These are phyloP conservation scores for Enteromius viviparus DNA, from an alignment of 2,797 vertebrate genomes.

Conservation along the genomic window DNA sequence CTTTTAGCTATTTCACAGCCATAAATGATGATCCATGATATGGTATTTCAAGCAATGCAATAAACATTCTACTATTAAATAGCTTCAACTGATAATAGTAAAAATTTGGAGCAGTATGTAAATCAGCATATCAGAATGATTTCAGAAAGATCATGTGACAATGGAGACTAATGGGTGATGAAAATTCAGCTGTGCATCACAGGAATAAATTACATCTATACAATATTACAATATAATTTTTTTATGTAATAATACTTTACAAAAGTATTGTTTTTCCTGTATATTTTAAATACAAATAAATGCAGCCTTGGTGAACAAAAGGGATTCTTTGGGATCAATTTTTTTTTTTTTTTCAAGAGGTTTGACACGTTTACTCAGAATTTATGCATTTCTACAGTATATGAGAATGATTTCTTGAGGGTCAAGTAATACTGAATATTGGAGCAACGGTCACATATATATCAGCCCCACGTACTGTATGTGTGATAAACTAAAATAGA, in stretches of 20 bases:
- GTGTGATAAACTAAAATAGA: neutral
- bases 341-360: too few species aligned
- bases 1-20: neutral
- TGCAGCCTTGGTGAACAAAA: neutral
- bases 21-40: neutral
- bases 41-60: neutral
- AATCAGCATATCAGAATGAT: neutral
- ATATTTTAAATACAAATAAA: neutral
- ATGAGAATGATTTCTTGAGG: neutral
- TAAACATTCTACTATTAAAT: neutral
- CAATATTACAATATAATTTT: neutral
- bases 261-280: too few species aligned
- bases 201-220: neutral
- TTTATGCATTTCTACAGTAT: neutral
- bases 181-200: neutral
- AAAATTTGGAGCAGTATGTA: neutral
- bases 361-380: neutral
- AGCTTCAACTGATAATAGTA: neutral
- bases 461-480: too few species aligned
- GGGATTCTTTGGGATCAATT: neutral
- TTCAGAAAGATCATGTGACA: neutral
- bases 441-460: neutral
- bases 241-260: neutral
- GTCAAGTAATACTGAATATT: neutral
- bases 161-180: neutral